Evolutionary conservation across 1,140 invertebrate genomes (phyloP), one percentile per base, ranked within the genome.

Genomic region (Brachionus koreanus): DNA sequence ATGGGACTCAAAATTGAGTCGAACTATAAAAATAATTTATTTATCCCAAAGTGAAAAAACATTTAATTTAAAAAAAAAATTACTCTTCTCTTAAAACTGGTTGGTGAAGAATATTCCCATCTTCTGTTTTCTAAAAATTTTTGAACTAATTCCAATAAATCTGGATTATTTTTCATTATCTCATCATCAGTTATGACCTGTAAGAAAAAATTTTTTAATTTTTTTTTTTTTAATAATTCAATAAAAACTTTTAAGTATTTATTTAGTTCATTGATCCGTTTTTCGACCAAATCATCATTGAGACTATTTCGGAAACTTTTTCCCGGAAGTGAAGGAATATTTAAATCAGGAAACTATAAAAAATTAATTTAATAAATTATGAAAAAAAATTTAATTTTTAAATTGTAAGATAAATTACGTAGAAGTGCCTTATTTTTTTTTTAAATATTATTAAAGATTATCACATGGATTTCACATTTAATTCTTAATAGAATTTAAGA

Each of bases 231-330:
- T n/a, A 35, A 35, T 9, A n/a, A 35, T 9, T n/a, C 35, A 57
- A 16, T 2, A 57, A 16, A 2, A 33, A 69, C 65, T 16, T 69
- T 69, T 37, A 69, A 39, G 37, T 96, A 97, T 39, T 90, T 91
- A 86, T 96, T 95, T 5, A 97, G 87, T 89, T 94, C 93, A 81
- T 92, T 90, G 90, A 94, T 95, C 37, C 95, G 89, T 85, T 92
- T 93, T 86, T 97, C 95, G 52, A 98, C 87, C 52, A 97, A 95
- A 6, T 92, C 89, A 63, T 94, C 89, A 79, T 94, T 95, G 86
- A 94, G 94, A 87, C 97, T 97, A 84, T 96, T 95, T 86, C 97
- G 94, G 16, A 95, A 93, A 85, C 95, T 96, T 87, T 98, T 98
- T 0, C 93, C 93, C 12, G 95, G 95, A 86, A 98, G 95, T 25